These are phyloP conservation scores for Natator depressus DNA, from an alignment of 2,113 vertebrate species.

Conservation along the genomic window DNA sequence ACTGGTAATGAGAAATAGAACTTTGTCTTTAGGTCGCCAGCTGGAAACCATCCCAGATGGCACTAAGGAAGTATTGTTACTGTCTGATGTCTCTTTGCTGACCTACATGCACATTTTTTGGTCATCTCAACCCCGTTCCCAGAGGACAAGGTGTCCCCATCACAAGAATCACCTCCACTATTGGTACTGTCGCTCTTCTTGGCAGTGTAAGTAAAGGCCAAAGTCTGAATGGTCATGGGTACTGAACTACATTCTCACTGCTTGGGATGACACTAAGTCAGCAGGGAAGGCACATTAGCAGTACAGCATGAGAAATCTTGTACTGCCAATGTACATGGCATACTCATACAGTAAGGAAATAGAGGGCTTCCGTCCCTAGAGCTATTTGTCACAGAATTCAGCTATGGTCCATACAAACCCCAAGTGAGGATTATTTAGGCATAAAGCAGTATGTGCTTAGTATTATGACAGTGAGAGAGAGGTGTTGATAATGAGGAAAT, in stretches of 20 bases:
- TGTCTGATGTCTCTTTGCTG: neutral
- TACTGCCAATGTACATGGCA: neutral
- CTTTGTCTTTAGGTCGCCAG: neutral
- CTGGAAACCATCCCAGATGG: neutral
- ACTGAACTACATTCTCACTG: neutral
- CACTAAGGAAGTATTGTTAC: neutral
- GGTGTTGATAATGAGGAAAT: neutral
- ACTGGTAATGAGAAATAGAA: neutral
- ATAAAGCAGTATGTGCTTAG: neutral
- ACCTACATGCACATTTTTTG: neutral
- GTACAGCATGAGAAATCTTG: neutral
- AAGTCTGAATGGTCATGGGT: neutral
- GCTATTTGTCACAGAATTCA: neutral
- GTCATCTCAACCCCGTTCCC: neutral
- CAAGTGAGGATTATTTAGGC: neutral
- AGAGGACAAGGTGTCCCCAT: neutral
- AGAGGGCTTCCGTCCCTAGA: neutral
- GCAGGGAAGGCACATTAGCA: neutral
- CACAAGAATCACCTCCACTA: accelerated
- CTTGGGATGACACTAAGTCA: neutral
- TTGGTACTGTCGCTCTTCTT: neutral
- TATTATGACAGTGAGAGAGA: neutral
- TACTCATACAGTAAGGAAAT: neutral
- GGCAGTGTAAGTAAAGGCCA: accelerated
- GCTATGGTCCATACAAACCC: neutral